Evolutionary conservation across 2,888 invertebrate genomes (phyloP), one percentile per base, ranked within the genome.

Genomic region (Halocaridina rubra): DNA sequence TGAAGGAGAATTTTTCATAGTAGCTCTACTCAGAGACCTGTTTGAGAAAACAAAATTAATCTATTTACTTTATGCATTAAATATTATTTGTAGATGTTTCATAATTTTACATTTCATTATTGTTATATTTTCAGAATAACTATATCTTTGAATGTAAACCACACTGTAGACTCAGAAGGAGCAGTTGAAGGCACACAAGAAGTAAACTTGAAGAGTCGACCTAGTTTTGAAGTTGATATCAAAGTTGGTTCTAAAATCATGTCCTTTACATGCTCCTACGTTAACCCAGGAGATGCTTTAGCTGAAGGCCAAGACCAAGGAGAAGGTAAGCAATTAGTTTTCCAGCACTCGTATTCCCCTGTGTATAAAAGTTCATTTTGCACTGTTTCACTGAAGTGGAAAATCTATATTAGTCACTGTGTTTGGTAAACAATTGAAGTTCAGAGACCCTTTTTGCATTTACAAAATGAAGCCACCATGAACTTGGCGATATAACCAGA

Each of bases 111-210:
- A n/a, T n/a, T n/a, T n/a, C n/a, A n/a, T n/a, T n/a, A n/a, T n/a
- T n/a, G n/a, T n/a, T n/a, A n/a, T n/a, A n/a, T n/a, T n/a, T n/a
- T n/a, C 90, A 96, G 95, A 88, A 93, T 97, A 87, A 93, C 93
- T 76, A 93, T 98, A 67, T 94, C 93, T 81, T 96, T 98, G 91
- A 98, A 98, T 90, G 95, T 99, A 0, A 99, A 98, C 91, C 97
- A 98, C 91, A 96, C 97, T 0, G 98, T 98, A 0, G 97, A 98
- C 90, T 93, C 96, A 0, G 96, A 96, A 77, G 90, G 93, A 3
- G 94, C 94, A 84, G 88, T 93, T 1, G 93, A 94, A 88, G 92
- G 92, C 0, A 91, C 94, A 67, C 13, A 46, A 1, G 95, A 96
- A 89, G 92, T 95, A 88, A 94, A 94, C 0, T 79, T 98, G 94